Evolutionary conservation across 2,797 vertebrate genomes (phyloP).

Genomic region (Paguma larvata): DNA sequence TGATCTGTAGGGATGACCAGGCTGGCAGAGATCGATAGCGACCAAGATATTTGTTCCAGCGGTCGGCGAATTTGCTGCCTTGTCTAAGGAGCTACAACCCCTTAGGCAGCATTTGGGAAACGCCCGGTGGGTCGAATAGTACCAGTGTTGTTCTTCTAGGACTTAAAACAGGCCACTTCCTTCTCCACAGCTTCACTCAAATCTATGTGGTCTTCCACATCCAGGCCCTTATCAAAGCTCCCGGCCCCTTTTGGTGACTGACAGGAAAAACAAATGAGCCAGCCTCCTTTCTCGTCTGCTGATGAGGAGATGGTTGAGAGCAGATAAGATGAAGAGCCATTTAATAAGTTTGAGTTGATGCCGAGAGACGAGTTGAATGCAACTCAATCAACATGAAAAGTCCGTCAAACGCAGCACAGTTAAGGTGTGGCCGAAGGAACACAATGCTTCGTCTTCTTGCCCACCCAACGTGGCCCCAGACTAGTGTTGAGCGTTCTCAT

Average conservation of each 20-base stretch:
- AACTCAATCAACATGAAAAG: conserved; percentile 6
- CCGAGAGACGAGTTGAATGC: not conserved
- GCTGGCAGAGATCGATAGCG: not conserved
- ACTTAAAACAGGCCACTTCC: not conserved
- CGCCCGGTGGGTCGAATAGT: not conserved
- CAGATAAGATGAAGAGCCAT: conserved; percentile 43
- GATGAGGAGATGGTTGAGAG: conserved; percentile 58
- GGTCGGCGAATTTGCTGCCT: not conserved
- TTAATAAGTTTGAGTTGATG: conserved; percentile 57
- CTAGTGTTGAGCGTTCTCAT: not conserved
- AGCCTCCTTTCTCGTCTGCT: conserved; percentile 37
- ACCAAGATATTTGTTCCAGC: not conserved
- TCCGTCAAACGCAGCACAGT: not conserved
- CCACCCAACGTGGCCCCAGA: not conserved
- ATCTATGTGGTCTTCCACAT: not conserved
- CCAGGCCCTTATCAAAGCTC: conserved; percentile 49
- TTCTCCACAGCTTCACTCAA: not conserved
- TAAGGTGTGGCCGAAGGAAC: not conserved
- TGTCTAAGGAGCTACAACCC: not conserved
- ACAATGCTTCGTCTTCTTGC: not conserved
- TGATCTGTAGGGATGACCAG: conserved; percentile 1
- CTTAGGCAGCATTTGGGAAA: not conserved
- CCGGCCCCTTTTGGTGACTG: conserved; percentile 48
- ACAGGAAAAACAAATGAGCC: conserved; percentile 49
- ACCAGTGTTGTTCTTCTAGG: not conserved